Conservation (phyloP, 1,140 invertebrate species). For the Aradophagus sp. region DNA sequence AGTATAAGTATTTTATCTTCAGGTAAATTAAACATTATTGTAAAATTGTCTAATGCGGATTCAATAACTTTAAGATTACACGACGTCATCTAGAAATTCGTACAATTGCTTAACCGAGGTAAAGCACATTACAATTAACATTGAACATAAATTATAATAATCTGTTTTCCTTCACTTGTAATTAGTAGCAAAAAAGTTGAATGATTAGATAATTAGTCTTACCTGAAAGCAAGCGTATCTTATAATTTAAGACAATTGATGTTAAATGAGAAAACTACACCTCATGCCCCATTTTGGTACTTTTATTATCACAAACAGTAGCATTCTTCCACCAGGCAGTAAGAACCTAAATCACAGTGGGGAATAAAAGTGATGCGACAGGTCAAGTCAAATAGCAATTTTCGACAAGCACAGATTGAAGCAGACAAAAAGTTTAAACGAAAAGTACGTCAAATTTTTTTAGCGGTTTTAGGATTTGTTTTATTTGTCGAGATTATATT, state of each 20-base stretch:
- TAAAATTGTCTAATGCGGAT: no score
- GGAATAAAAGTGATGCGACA: conserved; percentile 52
- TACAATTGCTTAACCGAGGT: no score
- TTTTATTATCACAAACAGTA: conserved; percentile 45
- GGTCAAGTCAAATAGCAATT: conserved; percentile 32
- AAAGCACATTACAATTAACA: no score
- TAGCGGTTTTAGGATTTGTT: no score
- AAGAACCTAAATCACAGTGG: conserved; percentile 52
- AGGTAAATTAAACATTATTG: no score
- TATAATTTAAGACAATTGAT: conserved; percentile 44
- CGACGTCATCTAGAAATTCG: no score
- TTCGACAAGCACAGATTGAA: conserved; percentile 28
- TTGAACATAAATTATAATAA: no score
- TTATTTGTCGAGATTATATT: no score
- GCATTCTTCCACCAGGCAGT: conserved; percentile 48
- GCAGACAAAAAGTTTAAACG: conserved; percentile 8
- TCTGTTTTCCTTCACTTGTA: no score
- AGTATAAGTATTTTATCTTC: no score
- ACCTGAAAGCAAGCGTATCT: conserved; percentile 50
- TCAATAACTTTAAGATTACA: no score
- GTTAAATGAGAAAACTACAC: conserved; percentile 49
- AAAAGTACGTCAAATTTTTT: conserved; percentile 1
- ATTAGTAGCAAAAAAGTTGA: conserved; percentile 5
- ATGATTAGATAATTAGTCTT: conserved; percentile 28
- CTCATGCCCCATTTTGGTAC: conserved; percentile 34